phyloP scores from a whole-genome alignment of 2,888 invertebrate species.

The Scaptomyza cyrtandrae region DNA sequence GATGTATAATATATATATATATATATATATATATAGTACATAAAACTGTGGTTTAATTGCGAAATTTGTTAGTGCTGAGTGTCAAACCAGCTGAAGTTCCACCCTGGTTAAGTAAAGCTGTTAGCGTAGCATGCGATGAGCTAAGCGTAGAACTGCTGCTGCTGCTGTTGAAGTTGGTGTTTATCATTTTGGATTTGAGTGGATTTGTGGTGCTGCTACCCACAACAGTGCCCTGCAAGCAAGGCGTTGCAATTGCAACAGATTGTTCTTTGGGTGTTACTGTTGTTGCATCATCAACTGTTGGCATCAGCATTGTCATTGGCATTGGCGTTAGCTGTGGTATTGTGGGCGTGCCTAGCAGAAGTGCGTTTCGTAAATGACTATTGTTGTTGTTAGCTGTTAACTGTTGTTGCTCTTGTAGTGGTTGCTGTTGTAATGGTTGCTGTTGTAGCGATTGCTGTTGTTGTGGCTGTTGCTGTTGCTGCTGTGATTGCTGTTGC shows the following conservation, averaged over 20 bases:
- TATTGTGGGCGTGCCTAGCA: slow-evolving; percentile 73
- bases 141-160: slow-evolving; percentile 80
- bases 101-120: slow-evolving; percentile 82
- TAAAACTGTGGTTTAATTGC: slow-evolving; percentile 33
- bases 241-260: slow-evolving; percentile 45
- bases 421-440: slow-evolving; percentile 8
- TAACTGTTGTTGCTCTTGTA: slow-evolving; percentile 1
- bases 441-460: slow-evolving; percentile 8
- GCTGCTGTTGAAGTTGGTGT: slow-evolving; percentile 67
- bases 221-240: slow-evolving; percentile 64
- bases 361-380: slow-evolving; percentile 82
- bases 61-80: slow-evolving; percentile 41
- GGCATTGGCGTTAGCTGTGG: slow-evolving; percentile 24
- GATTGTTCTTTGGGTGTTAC: slow-evolving; percentile 47
- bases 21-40: not conserved
- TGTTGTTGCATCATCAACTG: slow-evolving; percentile 34
- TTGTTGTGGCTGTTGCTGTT: slow-evolving; percentile 2
- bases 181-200: slow-evolving; percentile 57
- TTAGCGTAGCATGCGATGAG: slow-evolving; percentile 84
- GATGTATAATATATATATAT: slow-evolving; percentile 9
- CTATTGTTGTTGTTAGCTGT: slow-evolving; percentile 53
- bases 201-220: slow-evolving; percentile 65
- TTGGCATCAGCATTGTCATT: slow-evolving; percentile 15
- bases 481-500: slow-evolving; percentile 1
- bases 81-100: slow-evolving; percentile 22